Conservation (phyloP, 2,888 invertebrate genomes). For the Suillia variegata region DNA sequence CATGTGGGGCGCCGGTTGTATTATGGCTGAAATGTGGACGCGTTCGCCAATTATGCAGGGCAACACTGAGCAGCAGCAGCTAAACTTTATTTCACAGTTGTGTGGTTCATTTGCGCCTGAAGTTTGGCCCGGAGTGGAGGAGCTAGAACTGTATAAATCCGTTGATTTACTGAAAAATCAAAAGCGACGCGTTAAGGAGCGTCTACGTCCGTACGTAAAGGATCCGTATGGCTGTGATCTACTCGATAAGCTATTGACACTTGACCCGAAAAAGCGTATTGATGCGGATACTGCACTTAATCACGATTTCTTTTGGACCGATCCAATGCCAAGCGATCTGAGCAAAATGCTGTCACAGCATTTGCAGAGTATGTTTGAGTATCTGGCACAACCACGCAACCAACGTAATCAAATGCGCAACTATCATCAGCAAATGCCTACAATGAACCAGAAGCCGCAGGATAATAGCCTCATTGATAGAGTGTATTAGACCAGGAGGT, state of each 20-base stretch:
- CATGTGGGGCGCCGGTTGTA: slow-evolving; percentile 98
- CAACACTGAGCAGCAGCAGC: slow-evolving; percentile 93
- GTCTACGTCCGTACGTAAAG: slow-evolving; percentile 87
- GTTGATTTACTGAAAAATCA: slow-evolving; percentile 87
- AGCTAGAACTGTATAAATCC: slow-evolving; percentile 83
- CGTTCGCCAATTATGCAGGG: slow-evolving; percentile 94
- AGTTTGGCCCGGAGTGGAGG: slow-evolving; percentile 93
- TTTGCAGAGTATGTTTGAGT: no score
- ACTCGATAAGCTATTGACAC: slow-evolving; percentile 85
- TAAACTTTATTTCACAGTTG: slow-evolving; percentile 91
- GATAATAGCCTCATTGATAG: no score
- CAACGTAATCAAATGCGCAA: no score
- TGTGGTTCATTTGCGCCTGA: no score
- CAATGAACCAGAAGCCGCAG: no score
- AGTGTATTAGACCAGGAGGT: no score
- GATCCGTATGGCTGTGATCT: slow-evolving; percentile 92
- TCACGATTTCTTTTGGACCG: slow-evolving; percentile 98
- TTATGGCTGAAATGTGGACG: slow-evolving; percentile 99
- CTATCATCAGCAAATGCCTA: no score
- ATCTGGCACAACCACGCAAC: no score
- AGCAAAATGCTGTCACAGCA: no score
- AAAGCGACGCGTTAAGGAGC: slow-evolving; percentile 83
- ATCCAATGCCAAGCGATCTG: no score
- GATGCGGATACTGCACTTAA: slow-evolving; percentile 93
- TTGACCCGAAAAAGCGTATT: slow-evolving; percentile 87